Conservation (phyloP, 2,888 invertebrate genomes). For the Dryobota labecula region DNA sequence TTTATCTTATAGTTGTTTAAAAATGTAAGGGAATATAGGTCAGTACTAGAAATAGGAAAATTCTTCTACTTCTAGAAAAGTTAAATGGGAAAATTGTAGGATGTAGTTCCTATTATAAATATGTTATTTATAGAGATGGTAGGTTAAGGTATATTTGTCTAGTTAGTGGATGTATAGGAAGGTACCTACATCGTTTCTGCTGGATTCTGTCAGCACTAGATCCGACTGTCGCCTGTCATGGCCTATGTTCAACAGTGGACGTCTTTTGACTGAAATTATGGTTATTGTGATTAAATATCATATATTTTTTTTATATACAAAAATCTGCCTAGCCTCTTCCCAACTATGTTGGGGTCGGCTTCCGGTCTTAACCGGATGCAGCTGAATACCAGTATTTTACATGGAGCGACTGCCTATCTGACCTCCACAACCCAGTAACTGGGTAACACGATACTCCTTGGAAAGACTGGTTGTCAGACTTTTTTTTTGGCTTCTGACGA, state of each 20-base stretch:
- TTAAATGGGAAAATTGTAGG: neutral
- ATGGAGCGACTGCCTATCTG: no score
- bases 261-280: neutral
- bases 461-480: no score
- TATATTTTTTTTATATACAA: neutral
- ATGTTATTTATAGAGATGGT: neutral
- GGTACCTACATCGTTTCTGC: neutral
- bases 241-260: neutral
- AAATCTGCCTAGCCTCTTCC: no score
- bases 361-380: no score
- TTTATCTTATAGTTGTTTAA: constrained; percentile 2
- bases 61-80: neutral
- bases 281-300: neutral
- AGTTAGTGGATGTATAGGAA: no score
- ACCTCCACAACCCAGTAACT: no score
- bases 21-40: constrained; percentile 30
- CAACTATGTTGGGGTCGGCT: no score
- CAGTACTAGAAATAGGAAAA: constrained; percentile 10
- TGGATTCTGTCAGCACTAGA: neutral
- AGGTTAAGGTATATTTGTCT: neutral
- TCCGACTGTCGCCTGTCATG: neutral
- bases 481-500: no score
- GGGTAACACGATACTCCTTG: no score
- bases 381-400: no score
- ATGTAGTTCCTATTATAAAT: neutral